Evolutionary conservation across 1,140 invertebrate genomes (phyloP).

Genomic region (Drosophila cardini): DNA sequence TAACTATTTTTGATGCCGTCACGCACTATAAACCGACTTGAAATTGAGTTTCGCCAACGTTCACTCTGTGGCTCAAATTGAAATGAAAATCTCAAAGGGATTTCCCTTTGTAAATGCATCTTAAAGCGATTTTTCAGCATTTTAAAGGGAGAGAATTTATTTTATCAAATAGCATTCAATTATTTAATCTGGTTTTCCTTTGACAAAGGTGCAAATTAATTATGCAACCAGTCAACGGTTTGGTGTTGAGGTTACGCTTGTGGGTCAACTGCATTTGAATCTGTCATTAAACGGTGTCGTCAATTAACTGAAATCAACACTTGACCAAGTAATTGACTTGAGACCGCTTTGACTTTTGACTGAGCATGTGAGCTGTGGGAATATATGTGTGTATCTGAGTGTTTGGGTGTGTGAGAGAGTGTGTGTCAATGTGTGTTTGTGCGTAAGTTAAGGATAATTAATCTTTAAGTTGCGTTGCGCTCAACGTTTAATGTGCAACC

Average conservation of each 20-base stretch:
- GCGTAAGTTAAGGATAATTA: constrained; percentile 59
- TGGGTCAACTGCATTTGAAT: constrained; percentile 46
- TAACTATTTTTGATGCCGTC: constrained; percentile 77
- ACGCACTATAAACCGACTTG: constrained; percentile 69
- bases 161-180: constrained; percentile 73
- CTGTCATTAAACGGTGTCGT: constrained; percentile 60
- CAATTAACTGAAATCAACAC: constrained; percentile 77
- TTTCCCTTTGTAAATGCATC: constrained; percentile 44
- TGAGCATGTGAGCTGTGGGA: background rate
- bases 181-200: constrained; percentile 26
- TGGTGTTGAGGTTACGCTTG: constrained; percentile 3
- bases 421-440: background rate
- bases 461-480: constrained; percentile 52
- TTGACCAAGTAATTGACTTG: constrained; percentile 49
- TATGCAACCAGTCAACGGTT: constrained; percentile 41
- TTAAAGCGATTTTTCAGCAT: constrained; percentile 49
- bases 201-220: constrained; percentile 61
- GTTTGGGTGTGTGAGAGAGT: background rate
- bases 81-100: constrained; percentile 23
- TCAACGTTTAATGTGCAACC: constrained; percentile 21
- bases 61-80: constrained; percentile 6
- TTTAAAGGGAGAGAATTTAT: background rate
- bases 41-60: constrained; percentile 12
- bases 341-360: constrained; percentile 19
- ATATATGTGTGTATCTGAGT: background rate